Base-by-base conservation (phyloP, 2,113 vertebrate genomes). In the Caracal caracal region DNA sequence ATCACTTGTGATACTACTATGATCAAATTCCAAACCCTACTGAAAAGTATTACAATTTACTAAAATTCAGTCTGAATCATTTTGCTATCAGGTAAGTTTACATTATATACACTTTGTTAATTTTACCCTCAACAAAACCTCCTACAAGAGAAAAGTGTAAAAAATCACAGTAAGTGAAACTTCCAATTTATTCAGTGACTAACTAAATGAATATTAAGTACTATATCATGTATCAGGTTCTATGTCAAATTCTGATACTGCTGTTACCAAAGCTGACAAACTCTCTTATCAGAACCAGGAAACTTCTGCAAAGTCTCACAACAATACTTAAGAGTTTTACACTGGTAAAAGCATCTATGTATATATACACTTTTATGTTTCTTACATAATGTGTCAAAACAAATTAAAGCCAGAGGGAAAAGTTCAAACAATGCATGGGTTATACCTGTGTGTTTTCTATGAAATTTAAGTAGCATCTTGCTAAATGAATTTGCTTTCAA, bases 331-430 rank as follows among this genome's bases (percentile, higher is more conserved):
- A 76, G 40, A 75, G 22, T 33, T 80, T 47, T 56, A 78, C 1
- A 37, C 17, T 92, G 16, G 40, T 33, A 53, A 88, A 88, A 59
- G 68, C n/a, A 79, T 13, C 15, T 22, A 16, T 56, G 6, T 56
- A 6, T 56, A 19, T 56, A 19, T 19, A 19, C 19, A 7, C 43
- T 43, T 43, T 43, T 43, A 43, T 43, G 43, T 89, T 68, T 75
- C 47, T 94, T 63, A 37, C 0, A 92, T 12, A 78, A 68, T 10
- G 19, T 65, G n/a, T 71, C 65, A 71, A 87, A 86, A 89, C 33
- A 90, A 92, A 85, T 91, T 61, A 84, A 93, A 91, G 59, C 56
- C 30, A 82, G 2, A 84, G 56, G 33, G 83, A 86, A 80, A 79
- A 81, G 40, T 37, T 81, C 35, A 82, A 78, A 73, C 28, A 63